These are phyloP conservation scores for Ylistrum balloti DNA, from an alignment of 1,140 invertebrate species.

Conservation along the genomic window DNA sequence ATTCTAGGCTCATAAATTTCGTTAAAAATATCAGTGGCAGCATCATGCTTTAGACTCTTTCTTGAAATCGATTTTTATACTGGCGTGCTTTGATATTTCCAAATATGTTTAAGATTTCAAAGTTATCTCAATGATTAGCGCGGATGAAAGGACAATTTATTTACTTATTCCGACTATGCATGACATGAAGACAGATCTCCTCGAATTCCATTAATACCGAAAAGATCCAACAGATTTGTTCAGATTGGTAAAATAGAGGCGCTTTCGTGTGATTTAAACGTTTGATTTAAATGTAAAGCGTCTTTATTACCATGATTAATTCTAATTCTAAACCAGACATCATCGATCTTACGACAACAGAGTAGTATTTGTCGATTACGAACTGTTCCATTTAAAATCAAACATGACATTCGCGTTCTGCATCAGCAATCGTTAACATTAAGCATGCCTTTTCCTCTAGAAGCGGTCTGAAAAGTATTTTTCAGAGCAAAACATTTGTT, in stretches of 20 bases:
- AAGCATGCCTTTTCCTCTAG: neutral
- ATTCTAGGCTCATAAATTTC: no score
- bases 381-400: slow-evolving; percentile 21
- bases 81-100: no score
- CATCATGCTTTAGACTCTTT: no score
- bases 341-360: neutral
- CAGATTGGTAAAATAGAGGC: neutral
- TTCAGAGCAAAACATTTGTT: neutral
- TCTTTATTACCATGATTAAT: slow-evolving; percentile 21
- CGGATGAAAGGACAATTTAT: neutral
- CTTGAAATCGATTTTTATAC: no score
- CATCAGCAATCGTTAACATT: neutral
- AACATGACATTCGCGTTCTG: neutral
- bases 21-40: no score
- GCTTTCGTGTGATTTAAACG: neutral
- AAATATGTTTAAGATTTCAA: no score
- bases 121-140: no score
- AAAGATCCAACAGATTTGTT: neutral
- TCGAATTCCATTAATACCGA: neutral
- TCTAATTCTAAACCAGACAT: slow-evolving; percentile 38
- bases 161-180: neutral
- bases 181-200: neutral
- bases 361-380: neutral
- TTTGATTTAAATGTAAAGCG: slow-evolving; percentile 21
- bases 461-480: neutral